These are phyloP conservation scores for Caenorhabditis sp. DNA, from an alignment of 2,888 invertebrate species.

Conservation along the genomic window DNA sequence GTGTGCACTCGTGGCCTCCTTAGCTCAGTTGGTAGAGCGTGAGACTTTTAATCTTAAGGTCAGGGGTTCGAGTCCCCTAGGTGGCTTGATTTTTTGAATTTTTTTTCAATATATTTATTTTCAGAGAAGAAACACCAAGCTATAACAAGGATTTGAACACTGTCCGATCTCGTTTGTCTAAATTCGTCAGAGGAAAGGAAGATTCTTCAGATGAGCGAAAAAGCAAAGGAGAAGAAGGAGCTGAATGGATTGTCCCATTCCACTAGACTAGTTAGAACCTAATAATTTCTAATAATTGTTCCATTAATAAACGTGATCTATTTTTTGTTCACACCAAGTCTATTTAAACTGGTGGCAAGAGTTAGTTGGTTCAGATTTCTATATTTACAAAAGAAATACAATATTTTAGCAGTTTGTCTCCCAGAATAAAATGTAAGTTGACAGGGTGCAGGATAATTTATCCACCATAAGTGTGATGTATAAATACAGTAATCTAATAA, in stretches of 20 bases:
- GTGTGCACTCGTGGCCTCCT: slow-evolving; percentile 19
- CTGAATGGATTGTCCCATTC: slow-evolving; percentile 53
- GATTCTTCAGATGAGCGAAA: slow-evolving; percentile 11
- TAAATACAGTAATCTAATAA: too few species aligned
- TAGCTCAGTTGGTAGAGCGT: slow-evolving; percentile 66
- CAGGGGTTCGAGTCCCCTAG: slow-evolving; percentile 59
- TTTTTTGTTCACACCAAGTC: neutral
- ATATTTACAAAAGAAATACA: neutral
- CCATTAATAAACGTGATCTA: slow-evolving; percentile 17
- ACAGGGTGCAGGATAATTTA: neutral
- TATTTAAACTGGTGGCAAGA: neutral
- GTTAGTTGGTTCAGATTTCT: neutral
- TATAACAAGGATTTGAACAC: slow-evolving; percentile 36
- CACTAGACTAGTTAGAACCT: slow-evolving; percentile 15
- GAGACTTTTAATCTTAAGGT: slow-evolving; percentile 62
- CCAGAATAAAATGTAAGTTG: neutral
- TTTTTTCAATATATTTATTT: neutral
- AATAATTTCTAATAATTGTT: slow-evolving; percentile 16
- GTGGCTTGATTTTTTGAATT: slow-evolving; percentile 31
- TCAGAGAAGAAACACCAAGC: slow-evolving; percentile 10
- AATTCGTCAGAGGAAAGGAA: slow-evolving; percentile 38
- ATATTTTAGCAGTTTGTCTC: neutral
- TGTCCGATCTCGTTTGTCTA: slow-evolving; percentile 42
- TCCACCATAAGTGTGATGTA: neutral
- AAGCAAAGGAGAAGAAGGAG: slow-evolving; percentile 33